phyloP scores from a whole-genome alignment of 2,888 invertebrate genomes.

The Plebejus melissa region DNA sequence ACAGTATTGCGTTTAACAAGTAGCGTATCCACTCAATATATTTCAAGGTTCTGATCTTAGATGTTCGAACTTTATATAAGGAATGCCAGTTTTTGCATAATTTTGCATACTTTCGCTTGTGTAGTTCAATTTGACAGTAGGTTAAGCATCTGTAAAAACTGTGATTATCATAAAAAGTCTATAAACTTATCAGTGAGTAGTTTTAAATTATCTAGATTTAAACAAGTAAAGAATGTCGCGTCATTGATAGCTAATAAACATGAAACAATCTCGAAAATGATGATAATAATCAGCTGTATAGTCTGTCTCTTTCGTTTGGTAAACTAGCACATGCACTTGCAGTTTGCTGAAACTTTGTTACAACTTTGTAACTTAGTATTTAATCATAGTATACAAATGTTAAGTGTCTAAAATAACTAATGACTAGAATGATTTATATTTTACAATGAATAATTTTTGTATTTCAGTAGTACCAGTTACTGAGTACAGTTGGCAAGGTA shows the following conservation, averaged over 20 bases:
- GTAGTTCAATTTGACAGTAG: conserved; percentile 10
- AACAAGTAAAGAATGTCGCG: background rate
- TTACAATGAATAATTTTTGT: conserved; percentile 16
- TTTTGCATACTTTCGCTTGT: conserved; percentile 21
- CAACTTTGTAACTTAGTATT: background rate
- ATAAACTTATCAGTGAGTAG: background rate
- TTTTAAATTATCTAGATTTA: background rate
- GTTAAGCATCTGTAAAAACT: background rate
- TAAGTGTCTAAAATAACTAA: background rate
- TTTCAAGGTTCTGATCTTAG: conserved; percentile 18
- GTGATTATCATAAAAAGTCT: background rate
- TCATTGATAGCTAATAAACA: background rate
- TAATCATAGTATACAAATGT: background rate
- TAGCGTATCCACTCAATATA: background rate
- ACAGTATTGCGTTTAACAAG: conserved; percentile 31
- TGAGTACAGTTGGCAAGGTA: conserved; percentile 16
- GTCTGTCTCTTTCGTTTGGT: conserved; percentile 14
- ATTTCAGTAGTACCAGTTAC: conserved; percentile 24
- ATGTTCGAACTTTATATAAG: conserved; percentile 1
- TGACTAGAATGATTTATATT: background rate
- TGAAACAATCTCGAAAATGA: conserved; percentile 14
- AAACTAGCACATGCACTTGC: background rate
- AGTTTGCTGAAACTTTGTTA: conserved; percentile 1
- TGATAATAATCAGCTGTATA: conserved; percentile 12
- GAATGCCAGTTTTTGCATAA: conserved; percentile 26